Conservation (phyloP, 1,140 invertebrate genomes). For the Cotesia typhae region DNA sequence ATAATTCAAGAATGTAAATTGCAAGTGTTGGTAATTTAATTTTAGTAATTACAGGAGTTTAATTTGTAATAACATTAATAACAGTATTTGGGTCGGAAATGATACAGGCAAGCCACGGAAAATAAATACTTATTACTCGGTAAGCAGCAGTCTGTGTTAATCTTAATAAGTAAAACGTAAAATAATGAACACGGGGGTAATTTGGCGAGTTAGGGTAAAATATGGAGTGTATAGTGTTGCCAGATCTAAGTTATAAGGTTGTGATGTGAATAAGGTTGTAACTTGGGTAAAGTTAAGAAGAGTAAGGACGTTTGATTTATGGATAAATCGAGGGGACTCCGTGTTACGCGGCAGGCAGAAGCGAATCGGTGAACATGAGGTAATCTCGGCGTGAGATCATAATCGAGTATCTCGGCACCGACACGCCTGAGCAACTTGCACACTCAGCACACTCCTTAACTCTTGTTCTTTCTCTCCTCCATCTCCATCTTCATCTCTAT, state of each 20-base stretch:
- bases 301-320: conserved; percentile 48
- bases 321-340: conserved; percentile 44
- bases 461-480: conserved; percentile 1
- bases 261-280: conserved; percentile 42
- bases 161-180: too few species aligned
- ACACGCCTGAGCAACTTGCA: conserved; percentile 33
- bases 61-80: too few species aligned
- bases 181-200: too few species aligned
- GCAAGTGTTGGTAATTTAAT: too few species aligned
- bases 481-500: neutral
- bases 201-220: too few species aligned
- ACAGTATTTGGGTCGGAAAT: too few species aligned
- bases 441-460: conserved; percentile 30
- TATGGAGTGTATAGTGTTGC: conserved; percentile 5
- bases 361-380: conserved; percentile 40
- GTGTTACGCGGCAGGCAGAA: conserved; percentile 46
- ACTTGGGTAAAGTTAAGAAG: conserved; percentile 27
- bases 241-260: too few species aligned
- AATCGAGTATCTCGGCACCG: conserved; percentile 40
- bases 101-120: too few species aligned
- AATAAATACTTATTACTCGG: too few species aligned
- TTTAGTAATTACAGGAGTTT: too few species aligned
- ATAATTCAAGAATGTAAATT: too few species aligned
- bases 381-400: conserved; percentile 44
- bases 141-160: too few species aligned